Conservation (phyloP, 2,113 vertebrate genomes). For the Nesoenas mayeri region DNA sequence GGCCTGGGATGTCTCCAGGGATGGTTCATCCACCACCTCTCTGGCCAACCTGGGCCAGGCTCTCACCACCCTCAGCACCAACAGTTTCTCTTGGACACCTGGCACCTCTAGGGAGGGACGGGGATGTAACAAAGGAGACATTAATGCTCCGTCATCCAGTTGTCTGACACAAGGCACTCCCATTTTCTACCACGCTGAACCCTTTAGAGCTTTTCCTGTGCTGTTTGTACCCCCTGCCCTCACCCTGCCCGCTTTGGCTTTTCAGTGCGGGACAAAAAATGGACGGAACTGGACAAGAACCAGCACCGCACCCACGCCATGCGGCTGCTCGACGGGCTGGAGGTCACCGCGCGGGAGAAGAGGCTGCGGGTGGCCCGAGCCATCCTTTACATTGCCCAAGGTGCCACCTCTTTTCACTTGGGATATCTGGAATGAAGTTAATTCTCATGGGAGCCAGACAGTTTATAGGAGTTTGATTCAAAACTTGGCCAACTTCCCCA, state of each 20-base stretch:
- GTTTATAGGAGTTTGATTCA: neutral
- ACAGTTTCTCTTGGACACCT: too few species aligned
- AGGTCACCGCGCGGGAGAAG: constrained; percentile 90
- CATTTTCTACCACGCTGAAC: rapidly evolving
- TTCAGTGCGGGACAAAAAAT: constrained; percentile 87
- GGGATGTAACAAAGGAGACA: neutral
- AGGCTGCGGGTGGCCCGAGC: constrained; percentile 90
- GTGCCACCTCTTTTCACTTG: constrained; percentile 12
- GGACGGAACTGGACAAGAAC: constrained; percentile 85
- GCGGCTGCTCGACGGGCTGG: constrained; percentile 91
- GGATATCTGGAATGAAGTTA: rapidly evolving
- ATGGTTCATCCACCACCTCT: too few species aligned
- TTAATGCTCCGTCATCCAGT: neutral
- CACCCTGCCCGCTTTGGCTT: neutral
- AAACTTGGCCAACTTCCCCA: rapidly evolving
- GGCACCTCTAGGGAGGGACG: rapidly evolving
- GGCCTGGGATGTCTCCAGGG: too few species aligned
- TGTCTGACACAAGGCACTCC: neutral
- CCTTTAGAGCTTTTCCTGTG: neutral
- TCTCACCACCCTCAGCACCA: too few species aligned
- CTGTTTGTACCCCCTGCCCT: neutral
- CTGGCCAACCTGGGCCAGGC: too few species aligned
- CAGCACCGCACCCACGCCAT: constrained; percentile 92
- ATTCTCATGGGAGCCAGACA: rapidly evolving
- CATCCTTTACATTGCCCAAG: constrained; percentile 96